These are phyloP conservation scores for Drosophila affinis DNA, from an alignment of 2,888 invertebrate genomes.

Conservation along the genomic window DNA sequence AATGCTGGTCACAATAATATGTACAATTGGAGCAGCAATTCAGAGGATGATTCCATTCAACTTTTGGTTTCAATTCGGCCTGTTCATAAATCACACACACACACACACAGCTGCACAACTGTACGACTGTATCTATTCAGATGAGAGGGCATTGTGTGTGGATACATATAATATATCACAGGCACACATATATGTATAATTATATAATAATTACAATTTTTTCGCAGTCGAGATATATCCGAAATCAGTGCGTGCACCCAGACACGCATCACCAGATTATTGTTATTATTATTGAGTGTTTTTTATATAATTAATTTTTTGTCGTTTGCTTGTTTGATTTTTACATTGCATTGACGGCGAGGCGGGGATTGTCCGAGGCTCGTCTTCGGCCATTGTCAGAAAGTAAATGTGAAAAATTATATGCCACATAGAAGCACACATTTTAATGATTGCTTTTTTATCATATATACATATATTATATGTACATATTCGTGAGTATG, in stretches of 20 bases:
- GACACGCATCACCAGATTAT: conserved; percentile 59
- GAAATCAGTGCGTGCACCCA: conserved; percentile 60
- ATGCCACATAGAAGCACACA: conserved; percentile 39
- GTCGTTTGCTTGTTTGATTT: conserved; percentile 50
- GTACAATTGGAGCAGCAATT: conserved; percentile 26
- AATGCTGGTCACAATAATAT: conserved; percentile 30
- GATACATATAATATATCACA: neutral
- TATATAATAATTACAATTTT: conserved; percentile 67
- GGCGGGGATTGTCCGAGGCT: conserved; percentile 16
- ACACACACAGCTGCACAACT: neutral
- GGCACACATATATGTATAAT: conserved; percentile 62
- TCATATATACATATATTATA: conserved; percentile 12
- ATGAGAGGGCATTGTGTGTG: conserved; percentile 8
- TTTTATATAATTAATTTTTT: conserved; percentile 47
- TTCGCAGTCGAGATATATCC: conserved; percentile 44
- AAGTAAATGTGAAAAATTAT: conserved; percentile 67
- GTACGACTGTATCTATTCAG: neutral
- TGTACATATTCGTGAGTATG: conserved; percentile 5
- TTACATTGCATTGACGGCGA: conserved; percentile 48
- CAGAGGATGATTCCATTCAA: conserved; percentile 30
- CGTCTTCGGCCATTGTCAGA: conserved; percentile 41
- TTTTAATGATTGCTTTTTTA: conserved; percentile 54
- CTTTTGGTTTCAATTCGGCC: conserved; percentile 26
- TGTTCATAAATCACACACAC: conserved; percentile 27
- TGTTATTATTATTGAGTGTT: conserved; percentile 49